Evolutionary conservation across 1,140 invertebrate species (phyloP), one percentile per base, ranked within the genome.

Genomic region (Heliothis subflexa): DNA sequence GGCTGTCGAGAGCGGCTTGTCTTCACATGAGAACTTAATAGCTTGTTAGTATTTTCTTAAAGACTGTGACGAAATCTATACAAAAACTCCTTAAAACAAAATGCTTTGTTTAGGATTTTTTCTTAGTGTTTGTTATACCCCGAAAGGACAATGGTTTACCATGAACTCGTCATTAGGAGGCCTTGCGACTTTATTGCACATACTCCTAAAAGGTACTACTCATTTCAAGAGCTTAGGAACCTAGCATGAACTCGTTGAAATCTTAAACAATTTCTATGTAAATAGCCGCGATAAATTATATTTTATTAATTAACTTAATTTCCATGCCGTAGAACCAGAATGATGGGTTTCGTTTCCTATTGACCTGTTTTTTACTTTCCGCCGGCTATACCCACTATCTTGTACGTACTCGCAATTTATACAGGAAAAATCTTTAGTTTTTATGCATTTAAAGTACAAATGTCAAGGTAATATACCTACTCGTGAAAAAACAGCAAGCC

Each of bases 1-100:
- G 80, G 77, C 80, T 85, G 85, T 80, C 74, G 45, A 74, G 45
- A 74, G 61, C 50, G 14, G 52, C 21, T 33, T 14, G 16, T 66
- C 47, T 47, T 76, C 74, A 76, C 61, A 73, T 64, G 75, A 70
- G 64, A 59, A 68, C 40, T 49, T 57, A 71, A 55, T 28, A 71
- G 14, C 50, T 71, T 18, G 33, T 54, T 40, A 55, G 47, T 45
- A 45, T 45, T 16, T 66, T 18, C 7, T 5, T 66, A 10, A 66
- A 16, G 40, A 66, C 13, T n/a, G 3, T 47, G 16, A 12, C 0
- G 12, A 61, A 40, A 40, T 40, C 33, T 49, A 47, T 66, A 47
- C 40, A 49, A 14, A 40, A 40, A 40, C 33, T 40, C 33, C 5
- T 40, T 9, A 40, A 5, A 33, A 40, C 33, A 40, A 40, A 40